Evolutionary conservation across 2,797 vertebrate genomes (phyloP).

Genomic region (Melanotaenia trifasciata): DNA sequence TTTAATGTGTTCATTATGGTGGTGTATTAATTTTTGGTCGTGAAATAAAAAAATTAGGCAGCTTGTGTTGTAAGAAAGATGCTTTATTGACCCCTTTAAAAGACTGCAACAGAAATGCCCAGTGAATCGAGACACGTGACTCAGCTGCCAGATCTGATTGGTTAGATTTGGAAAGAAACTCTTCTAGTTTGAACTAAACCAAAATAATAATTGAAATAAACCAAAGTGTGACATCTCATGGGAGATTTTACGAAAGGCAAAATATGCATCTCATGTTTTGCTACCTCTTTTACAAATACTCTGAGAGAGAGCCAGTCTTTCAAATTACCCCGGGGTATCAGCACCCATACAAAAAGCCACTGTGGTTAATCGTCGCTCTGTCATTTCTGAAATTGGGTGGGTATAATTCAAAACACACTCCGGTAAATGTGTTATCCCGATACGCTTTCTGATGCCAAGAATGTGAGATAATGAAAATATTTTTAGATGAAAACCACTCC

Average conservation of each 20-base stretch:
- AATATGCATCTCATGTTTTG: background rate
- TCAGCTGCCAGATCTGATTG: background rate
- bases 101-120: background rate
- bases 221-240: background rate
- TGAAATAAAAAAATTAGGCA: background rate
- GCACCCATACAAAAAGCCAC: background rate
- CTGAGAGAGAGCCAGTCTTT: background rate
- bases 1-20: background rate
- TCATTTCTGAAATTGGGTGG: constrained; percentile 67
- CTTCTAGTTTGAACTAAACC: background rate
- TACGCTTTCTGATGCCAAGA: constrained; percentile 60
- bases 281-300: background rate
- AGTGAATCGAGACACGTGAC: background rate
- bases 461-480: constrained; percentile 80
- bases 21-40: background rate
- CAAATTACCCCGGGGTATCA: background rate
- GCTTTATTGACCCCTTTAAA: background rate
- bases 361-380: constrained; percentile 26
- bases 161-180: background rate
- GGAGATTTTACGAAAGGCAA: background rate
- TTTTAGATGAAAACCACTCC: constrained; percentile 68
- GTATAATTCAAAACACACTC: constrained; percentile 69
- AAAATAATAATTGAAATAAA: too few species aligned
- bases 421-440: constrained; percentile 49
- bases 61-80: background rate